Percentiles rank a stretch among this genome's conserved stretches.
These are phyloP conservation scores for Caenorhabditis inopinata DNA, from an alignment of 1,140 invertebrate genomes.

Conservation along the genomic window DNA sequence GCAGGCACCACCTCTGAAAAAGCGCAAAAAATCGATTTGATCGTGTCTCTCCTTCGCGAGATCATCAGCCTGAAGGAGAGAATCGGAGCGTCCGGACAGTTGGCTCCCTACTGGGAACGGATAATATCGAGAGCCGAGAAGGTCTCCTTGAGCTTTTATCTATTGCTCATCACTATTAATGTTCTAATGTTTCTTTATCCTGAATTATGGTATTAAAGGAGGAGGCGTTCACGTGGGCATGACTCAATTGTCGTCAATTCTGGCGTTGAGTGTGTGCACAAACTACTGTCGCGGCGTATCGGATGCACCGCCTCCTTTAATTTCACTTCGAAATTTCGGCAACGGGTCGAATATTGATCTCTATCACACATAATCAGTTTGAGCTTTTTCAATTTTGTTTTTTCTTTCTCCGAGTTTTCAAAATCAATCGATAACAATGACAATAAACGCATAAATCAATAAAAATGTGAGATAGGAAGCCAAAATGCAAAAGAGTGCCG, in stretches of 20 bases:
- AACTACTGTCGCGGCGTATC: no score
- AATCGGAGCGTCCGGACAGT: conserved; percentile 44
- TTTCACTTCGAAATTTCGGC: no score
- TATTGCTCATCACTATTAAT: conserved; percentile 58
- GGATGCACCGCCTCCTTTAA: no score
- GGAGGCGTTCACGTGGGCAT: background rate
- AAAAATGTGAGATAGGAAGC: conserved; percentile 13
- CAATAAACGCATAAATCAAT: conserved; percentile 33
- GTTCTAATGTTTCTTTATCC: conserved; percentile 53
- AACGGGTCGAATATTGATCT: no score
- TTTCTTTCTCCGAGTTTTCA: no score
- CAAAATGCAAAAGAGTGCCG: conserved; percentile 21
- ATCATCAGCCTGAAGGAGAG: conserved; percentile 52
- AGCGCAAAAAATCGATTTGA: conserved; percentile 58
- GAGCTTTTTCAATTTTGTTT: no score
- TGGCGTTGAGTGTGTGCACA: no score
- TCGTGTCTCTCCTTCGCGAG: conserved; percentile 59
- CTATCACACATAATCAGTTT: no score
- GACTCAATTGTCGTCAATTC: no score
- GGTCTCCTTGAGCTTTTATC: conserved; percentile 59
- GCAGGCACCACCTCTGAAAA: background rate
- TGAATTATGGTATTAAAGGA: conserved; percentile 55
- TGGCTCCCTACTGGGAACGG: conserved; percentile 63
- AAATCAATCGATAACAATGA: conserved; percentile 39
- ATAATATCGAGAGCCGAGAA: conserved; percentile 59